Evolutionary conservation across 1,140 invertebrate genomes (phyloP), one percentile per base, ranked within the genome.

Genomic region (Thalassaphorura encarpata): DNA sequence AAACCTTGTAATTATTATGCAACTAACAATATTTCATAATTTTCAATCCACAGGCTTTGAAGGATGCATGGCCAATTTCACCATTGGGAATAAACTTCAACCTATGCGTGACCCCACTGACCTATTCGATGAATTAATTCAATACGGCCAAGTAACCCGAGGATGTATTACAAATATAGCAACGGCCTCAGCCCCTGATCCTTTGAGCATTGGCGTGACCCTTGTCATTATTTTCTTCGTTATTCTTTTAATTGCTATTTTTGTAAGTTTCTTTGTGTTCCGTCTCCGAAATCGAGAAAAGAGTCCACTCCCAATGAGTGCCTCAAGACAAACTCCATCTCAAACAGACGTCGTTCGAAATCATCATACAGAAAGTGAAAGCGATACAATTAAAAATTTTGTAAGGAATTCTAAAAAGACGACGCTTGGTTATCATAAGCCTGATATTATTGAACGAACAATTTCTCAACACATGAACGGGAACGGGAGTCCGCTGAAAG

Each of bases 221-320:
- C 73, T 97, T 23, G 88, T 97, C 1, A 90, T 96, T 42, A 85
- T 94, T 3, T 96, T 97, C 73, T 94, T 97, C 66, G 82, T 91
- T 2, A 86, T 90, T 43, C 72, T 94, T 11, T 76, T 94, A 19
- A 80, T 92, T 6, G 88, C 88, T 1, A 91, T 94, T 54, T 73
- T 90, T 24, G 83, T 88, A 5, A 91, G 87, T 46, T 93, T 93
- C 68, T 77, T 93, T 2, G 87, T 94, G 8, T 94, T 92, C 69
- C 79, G 87, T 19, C 73, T 91, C 52, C 76, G 89, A 15, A 84
- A 82, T 65, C 84, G 87, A 71, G 87, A 92, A 67, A 90, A 89
- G 69, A 77, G 76, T 79, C 16, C 77, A 27, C 72, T 75, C 70
- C 55, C 78, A 76, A 73, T 15, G 75, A 73, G n/a, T 73, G 15